Evolutionary conservation across 1,140 invertebrate genomes (phyloP).

Genomic region (Aphelenchoides fujianensis): DNA sequence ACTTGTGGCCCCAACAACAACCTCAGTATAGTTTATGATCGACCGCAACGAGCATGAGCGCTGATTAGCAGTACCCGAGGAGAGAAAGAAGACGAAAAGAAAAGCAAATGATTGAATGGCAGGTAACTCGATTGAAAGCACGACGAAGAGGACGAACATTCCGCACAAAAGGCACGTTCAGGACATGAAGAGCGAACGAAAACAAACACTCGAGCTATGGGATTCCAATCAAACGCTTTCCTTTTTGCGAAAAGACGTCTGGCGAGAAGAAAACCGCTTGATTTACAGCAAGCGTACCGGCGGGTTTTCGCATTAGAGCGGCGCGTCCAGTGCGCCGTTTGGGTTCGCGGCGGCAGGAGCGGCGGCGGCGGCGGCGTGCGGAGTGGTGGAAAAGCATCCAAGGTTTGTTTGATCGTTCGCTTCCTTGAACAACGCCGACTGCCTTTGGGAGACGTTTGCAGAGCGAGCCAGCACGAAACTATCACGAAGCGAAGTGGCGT

Average conservation of each 20-base stretch:
- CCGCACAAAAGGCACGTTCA: no score
- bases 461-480: slow-evolving; percentile 38
- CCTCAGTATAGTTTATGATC: not conserved
- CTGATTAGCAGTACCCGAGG: not conserved
- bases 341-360: no score
- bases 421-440: slow-evolving; percentile 34
- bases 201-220: not conserved
- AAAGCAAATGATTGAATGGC: not conserved
- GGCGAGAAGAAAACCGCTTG: not conserved
- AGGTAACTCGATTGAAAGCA: not conserved
- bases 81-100: not conserved
- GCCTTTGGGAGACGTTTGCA: slow-evolving; percentile 45
- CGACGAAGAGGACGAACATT: no score
- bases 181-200: not conserved
- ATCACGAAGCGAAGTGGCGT: slow-evolving; percentile 43
- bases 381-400: not conserved
- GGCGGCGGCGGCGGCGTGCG: not conserved
- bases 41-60: not conserved
- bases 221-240: no score
- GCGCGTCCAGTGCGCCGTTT: not conserved
- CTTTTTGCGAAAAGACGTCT: no score
- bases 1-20: no score
- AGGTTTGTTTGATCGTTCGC: not conserved
- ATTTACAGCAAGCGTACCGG: not conserved
- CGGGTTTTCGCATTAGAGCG: not conserved